Evolutionary conservation across 2,888 invertebrate genomes (phyloP).

Genomic region (Mimachlamys varia): DNA sequence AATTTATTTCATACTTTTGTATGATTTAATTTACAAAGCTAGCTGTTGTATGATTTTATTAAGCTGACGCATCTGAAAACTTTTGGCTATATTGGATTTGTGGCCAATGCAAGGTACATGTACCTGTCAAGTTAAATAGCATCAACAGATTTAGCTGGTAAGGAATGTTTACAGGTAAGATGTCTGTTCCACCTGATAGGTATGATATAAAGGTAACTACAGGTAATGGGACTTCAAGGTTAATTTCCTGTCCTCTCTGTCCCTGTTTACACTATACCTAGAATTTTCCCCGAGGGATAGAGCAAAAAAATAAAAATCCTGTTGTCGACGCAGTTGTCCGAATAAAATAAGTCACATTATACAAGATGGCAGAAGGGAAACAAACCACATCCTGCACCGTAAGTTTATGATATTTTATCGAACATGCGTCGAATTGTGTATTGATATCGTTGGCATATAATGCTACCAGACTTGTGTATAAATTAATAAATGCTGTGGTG

Average conservation of each 20-base stretch:
- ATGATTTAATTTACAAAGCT: too few species aligned
- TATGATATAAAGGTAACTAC: not conserved
- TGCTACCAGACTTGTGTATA: not conserved
- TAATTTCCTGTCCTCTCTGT: not conserved
- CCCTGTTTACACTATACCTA: not conserved
- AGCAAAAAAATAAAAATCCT: not conserved
- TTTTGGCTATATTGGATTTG: not conserved
- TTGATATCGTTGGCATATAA: not conserved
- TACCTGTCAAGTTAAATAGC: not conserved
- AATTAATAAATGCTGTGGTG: not conserved
- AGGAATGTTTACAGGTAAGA: not conserved
- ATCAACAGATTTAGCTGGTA: not conserved
- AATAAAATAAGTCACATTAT: not conserved
- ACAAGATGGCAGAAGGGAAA: constrained; percentile 6
- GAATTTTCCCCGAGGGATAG: not conserved
- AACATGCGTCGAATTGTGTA: not conserved
- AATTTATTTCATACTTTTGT: too few species aligned
- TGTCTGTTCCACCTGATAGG: not conserved
- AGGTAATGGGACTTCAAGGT: not conserved
- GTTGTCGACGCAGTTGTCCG: not conserved
- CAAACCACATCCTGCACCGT: not conserved
- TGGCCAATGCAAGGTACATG: not conserved
- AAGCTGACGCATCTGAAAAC: not conserved
- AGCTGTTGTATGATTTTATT: not conserved
- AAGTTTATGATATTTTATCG: not conserved